Evolutionary conservation across 2,888 invertebrate genomes (phyloP).

Genomic region (Drosophila setosimentum): DNA sequence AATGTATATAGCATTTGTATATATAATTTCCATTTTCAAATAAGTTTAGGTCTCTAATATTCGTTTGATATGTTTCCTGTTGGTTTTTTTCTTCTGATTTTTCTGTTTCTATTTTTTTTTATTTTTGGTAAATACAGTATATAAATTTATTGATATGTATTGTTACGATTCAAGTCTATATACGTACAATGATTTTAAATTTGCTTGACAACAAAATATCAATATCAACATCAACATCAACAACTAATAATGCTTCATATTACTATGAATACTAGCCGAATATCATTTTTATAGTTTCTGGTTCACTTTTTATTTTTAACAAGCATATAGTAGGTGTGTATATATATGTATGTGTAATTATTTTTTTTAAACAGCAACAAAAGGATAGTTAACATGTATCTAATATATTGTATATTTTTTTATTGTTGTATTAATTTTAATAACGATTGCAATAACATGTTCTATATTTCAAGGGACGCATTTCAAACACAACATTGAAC

Average conservation of each 20-base stretch:
- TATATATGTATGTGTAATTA: background rate
- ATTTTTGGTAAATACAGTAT: conserved; percentile 39
- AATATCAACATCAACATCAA: conserved; percentile 35
- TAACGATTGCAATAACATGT: conserved; percentile 38
- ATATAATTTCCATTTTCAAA: conserved; percentile 18
- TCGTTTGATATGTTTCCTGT: conserved; percentile 39
- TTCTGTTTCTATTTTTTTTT: background rate
- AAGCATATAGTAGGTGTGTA: conserved; percentile 29
- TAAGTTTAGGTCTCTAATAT: conserved; percentile 14
- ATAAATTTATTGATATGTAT: conserved; percentile 81
- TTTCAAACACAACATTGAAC: conserved; percentile 51
- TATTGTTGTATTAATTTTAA: conserved; percentile 7
- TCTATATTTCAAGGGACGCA: conserved; percentile 13
- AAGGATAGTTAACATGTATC: conserved; percentile 62
- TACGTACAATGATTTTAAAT: conserved; percentile 60
- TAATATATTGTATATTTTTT: background rate
- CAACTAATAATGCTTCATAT: conserved; percentile 20
- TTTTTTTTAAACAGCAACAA: conserved; percentile 56
- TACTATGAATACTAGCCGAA: no score
- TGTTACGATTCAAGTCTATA: conserved; percentile 83
- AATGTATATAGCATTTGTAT: conserved; percentile 23
- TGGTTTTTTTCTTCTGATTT: background rate
- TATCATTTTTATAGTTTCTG: conserved; percentile 23
- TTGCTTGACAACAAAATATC: conserved; percentile 26
- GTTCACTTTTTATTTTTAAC: conserved; percentile 30